Base-by-base conservation (phyloP, 2,888 invertebrate genomes). In the Andrena marginata region DNA sequence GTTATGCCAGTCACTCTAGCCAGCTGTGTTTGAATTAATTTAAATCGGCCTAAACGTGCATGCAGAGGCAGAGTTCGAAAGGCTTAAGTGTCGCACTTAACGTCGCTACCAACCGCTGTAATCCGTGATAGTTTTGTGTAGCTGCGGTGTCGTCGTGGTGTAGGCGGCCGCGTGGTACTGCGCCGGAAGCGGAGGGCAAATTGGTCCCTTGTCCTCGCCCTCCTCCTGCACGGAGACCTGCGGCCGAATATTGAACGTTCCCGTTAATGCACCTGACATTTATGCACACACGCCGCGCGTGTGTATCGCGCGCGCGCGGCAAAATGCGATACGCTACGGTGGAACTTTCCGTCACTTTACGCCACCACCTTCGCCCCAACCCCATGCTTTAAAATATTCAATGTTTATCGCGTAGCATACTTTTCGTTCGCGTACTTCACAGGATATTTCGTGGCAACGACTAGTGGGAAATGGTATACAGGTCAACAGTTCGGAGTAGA, bases 161-260 rank as follows among this genome's bases (percentile, higher is more conserved):
- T 93, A 93, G 83, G 91, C 87, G 76, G 91, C 91, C 59, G 92
- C 91, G 77, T 93, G 93, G 85, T 93, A 94, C 87, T 93, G 93
- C 77, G 91, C 89, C 84, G 93, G 93, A 86, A 93, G 91, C 76
- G 93, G 93, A 79, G 94, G 93, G 90, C 93, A 94, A 91, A 93
- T 93, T 92, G 93, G 93, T 91, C 93, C 93, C 93, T 94, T 94
- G 92, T 93, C 92, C 91, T 89, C 92, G 60, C 76, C 84, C 80
- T 91, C 89, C 86, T 92, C 91, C 86, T 93, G 89, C 87, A 92
- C 92, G 82, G 93, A 92, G 87, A 94, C 92, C 94, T 94, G 90
- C 79, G 78, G 77, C 74, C 89, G 77, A 88, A 89, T 88, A 88
- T 88, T 80, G 87, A 83, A 84, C 90, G 91, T 91, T 90, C 90